phyloP scores from a whole-genome alignment of 2,113 vertebrate genomes.

The Catharus minimus region DNA sequence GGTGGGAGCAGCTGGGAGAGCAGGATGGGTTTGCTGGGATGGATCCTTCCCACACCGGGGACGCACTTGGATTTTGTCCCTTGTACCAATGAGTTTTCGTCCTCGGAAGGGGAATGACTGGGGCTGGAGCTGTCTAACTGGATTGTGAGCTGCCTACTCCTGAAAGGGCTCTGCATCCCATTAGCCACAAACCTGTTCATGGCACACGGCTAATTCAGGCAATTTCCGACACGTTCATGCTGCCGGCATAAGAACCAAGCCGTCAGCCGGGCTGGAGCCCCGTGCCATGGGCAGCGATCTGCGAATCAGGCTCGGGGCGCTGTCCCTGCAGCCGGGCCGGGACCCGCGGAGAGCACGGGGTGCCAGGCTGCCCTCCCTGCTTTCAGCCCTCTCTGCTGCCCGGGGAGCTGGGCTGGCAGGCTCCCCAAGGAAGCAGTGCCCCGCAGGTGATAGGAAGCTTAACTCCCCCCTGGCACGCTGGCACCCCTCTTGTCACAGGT shows the following conservation, averaged over 20 bases:
- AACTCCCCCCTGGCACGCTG: neutral
- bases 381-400: neutral
- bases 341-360: fast-evolving
- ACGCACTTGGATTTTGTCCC: neutral
- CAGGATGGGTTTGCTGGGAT: neutral
- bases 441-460: conserved; percentile 13
- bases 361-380: fast-evolving
- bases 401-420: neutral
- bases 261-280: neutral
- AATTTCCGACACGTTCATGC: conserved; percentile 34
- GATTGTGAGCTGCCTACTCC: neutral
- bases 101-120: neutral
- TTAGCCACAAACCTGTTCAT: conserved; percentile 54
- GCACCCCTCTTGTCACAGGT: conserved; percentile 7
- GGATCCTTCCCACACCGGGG: neutral
- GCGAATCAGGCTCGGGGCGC: neutral
- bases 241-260: neutral
- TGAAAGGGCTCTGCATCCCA: conserved; percentile 42
- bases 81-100: neutral
- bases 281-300: neutral
- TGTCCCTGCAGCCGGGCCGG: neutral
- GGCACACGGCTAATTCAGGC: conserved; percentile 44
- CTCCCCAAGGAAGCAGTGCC: neutral
- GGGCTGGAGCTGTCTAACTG: neutral
- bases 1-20: neutral